Evolutionary conservation across 2,113 vertebrate species (phyloP).

Genomic region (Piprites chloris): DNA sequence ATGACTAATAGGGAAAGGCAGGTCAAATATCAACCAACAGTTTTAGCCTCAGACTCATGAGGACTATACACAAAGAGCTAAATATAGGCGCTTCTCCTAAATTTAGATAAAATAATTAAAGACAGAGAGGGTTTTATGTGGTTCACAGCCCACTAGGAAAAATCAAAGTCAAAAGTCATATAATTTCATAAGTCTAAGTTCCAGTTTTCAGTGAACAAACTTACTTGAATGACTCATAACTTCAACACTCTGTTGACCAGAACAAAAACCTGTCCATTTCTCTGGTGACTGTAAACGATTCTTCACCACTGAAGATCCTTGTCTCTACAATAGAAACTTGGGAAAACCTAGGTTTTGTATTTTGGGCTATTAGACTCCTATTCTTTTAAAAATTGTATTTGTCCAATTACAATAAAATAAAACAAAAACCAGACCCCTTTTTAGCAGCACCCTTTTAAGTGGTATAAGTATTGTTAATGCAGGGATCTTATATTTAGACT

Average conservation of each 20-base stretch:
- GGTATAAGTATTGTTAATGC: neutral
- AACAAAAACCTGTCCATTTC: neutral
- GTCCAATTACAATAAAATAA: neutral
- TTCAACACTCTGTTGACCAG: neutral
- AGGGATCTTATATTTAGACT: neutral
- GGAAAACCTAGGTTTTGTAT: neutral
- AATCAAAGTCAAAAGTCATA: neutral
- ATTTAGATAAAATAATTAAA: slow-evolving; percentile 16
- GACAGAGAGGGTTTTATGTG: neutral
- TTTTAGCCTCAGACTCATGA: neutral
- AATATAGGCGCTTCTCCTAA: slow-evolving; percentile 17
- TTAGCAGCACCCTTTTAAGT: neutral
- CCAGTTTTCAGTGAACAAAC: neutral
- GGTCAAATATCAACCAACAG: slow-evolving; percentile 22
- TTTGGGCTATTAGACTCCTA: neutral
- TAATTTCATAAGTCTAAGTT: neutral
- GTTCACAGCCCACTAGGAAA: neutral
- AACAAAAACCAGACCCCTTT: neutral
- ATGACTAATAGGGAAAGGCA: slow-evolving; percentile 7
- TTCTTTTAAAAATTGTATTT: neutral
- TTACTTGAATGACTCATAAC: neutral
- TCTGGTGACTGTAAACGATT: neutral
- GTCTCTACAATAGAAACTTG: neutral
- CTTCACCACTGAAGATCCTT: neutral
- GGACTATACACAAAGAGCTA: neutral